Percentiles rank a stretch among this genome's conserved stretches.
phyloP scores from a whole-genome alignment of 2,113 vertebrate genomes.

The Trinectes maculatus region DNA sequence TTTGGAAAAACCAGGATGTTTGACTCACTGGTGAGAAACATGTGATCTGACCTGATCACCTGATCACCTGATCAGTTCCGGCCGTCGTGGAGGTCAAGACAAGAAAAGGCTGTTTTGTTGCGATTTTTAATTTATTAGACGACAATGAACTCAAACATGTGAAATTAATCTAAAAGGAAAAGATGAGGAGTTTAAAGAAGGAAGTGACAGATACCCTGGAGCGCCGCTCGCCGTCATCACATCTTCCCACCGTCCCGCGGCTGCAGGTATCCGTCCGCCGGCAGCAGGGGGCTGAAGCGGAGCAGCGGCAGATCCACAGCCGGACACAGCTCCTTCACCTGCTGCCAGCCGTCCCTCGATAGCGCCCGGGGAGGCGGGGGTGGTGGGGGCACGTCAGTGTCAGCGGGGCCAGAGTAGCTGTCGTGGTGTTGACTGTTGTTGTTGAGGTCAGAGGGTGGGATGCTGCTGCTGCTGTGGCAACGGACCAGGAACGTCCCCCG shows the following conservation, averaged over 20 bases:
- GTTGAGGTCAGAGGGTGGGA: conserved; percentile 19
- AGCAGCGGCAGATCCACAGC: conserved; percentile 73
- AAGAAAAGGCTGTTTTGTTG: neutral
- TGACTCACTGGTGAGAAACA: too few species aligned
- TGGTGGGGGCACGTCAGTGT: conserved; percentile 54
- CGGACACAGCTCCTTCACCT: conserved; percentile 43
- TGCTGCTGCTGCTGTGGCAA: conserved; percentile 38
- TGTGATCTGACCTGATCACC: too few species aligned
- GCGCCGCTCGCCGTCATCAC: conserved; percentile 22
- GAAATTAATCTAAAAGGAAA: too few species aligned
- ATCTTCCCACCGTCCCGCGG: conserved; percentile 34
- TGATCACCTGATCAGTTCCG: neutral
- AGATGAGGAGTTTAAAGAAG: neutral
- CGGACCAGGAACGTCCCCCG: conserved; percentile 68
- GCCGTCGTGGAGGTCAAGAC: fast-evolving
- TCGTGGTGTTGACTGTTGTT: conserved; percentile 30
- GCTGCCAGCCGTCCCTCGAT: conserved; percentile 56
- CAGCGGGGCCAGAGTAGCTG: neutral
- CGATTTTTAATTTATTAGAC: conserved; percentile 54
- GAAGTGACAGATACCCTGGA: neutral
- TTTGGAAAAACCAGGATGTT: too few species aligned
- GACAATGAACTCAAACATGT: too few species aligned
- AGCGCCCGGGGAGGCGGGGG: conserved; percentile 56
- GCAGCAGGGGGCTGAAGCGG: conserved; percentile 71
- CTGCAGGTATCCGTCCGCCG: conserved; percentile 43